phyloP scores from a whole-genome alignment of 2,113 vertebrate genomes.

The Bubo blakistoni region DNA sequence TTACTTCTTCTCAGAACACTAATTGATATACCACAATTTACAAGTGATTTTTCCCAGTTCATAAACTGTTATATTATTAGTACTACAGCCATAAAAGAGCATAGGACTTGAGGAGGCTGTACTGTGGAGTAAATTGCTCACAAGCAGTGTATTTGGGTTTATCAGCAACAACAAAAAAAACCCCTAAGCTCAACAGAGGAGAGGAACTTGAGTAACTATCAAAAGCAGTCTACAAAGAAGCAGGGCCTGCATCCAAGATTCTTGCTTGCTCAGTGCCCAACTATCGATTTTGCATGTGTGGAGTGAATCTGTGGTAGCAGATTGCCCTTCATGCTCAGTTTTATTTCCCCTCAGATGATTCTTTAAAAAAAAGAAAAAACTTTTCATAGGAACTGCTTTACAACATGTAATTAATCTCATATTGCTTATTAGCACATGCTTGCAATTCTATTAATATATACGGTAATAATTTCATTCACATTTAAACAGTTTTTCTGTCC shows the following conservation, averaged over 20 bases:
- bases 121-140: not conserved
- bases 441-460: not conserved
- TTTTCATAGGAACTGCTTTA: not conserved
- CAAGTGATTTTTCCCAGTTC: not conserved
- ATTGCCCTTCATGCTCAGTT: not conserved
- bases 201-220: rapidly evolving
- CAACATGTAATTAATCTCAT: not conserved
- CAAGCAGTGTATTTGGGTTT: not conserved
- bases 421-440: not conserved
- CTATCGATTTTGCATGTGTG: not conserved
- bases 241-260: not conserved
- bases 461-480: not conserved
- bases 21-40: not conserved
- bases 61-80: not conserved
- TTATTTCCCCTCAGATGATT: not conserved
- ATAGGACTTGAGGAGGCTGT: not conserved
- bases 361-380: not conserved
- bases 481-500: not conserved
- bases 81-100: not conserved
- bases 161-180: not conserved
- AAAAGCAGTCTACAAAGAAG: not conserved
- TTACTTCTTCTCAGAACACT: not conserved
- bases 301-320: not conserved
- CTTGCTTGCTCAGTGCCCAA: not conserved
- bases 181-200: not conserved